Conservation (phyloP, 2,888 invertebrate species). For the Trachelus troglodyta region DNA sequence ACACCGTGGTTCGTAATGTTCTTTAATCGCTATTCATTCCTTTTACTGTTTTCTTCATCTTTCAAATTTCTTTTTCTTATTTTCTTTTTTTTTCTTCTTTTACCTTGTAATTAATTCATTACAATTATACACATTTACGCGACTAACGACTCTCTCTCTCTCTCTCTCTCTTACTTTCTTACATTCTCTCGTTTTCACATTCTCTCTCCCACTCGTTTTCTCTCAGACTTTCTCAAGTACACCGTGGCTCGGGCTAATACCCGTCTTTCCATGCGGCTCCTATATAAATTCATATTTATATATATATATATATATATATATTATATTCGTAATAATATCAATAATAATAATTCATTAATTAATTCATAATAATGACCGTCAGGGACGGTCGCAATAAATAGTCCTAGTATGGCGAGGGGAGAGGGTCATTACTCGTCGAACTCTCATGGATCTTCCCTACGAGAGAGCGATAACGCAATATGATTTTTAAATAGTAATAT, state of each 20-base stretch:
- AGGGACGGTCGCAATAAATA: neutral
- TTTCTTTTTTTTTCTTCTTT: slow-evolving; percentile 2
- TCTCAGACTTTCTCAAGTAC: slow-evolving; percentile 28
- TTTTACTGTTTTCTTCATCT: neutral
- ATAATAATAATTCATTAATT: slow-evolving; percentile 33
- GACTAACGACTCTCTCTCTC: slow-evolving; percentile 10
- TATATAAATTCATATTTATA: slow-evolving; percentile 25
- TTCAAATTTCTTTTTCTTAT: slow-evolving; percentile 23
- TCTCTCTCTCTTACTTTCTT: slow-evolving; percentile 6
- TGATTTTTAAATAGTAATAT: neutral
- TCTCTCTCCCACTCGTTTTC: slow-evolving; percentile 14
- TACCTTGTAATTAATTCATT: slow-evolving; percentile 15
- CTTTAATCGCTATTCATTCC: neutral
- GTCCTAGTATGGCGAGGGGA: slow-evolving; percentile 1
- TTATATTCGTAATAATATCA: slow-evolving; percentile 35
- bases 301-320: slow-evolving; percentile 41
- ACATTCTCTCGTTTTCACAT: neutral
- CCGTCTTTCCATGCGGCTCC: slow-evolving; percentile 7
- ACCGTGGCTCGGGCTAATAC: slow-evolving; percentile 7
- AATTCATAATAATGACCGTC: slow-evolving; percentile 16
- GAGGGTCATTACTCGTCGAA: neutral
- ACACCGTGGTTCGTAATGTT: slow-evolving; percentile 9
- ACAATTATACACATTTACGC: slow-evolving; percentile 18
- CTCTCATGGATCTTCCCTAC: neutral
- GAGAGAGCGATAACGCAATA: neutral